phyloP scores from a whole-genome alignment of 1,140 invertebrate species.

The Conus ventricosus region DNA sequence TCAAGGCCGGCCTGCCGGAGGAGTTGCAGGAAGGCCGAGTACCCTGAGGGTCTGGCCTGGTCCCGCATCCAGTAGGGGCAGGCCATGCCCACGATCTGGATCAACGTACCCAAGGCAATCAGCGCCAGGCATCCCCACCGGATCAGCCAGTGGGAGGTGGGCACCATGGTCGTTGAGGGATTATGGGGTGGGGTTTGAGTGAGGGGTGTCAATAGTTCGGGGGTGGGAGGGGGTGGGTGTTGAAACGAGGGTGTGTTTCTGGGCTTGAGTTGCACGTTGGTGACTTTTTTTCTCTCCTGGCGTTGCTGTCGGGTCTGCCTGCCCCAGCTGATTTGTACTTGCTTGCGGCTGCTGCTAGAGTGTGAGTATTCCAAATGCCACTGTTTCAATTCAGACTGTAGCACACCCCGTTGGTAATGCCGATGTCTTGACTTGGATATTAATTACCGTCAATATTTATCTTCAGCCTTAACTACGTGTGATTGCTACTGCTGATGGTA shows the following conservation, averaged over 20 bases:
- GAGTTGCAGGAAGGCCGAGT: background rate
- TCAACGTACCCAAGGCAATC: background rate
- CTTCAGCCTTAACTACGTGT: no score
- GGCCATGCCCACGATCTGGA: conserved; percentile 14
- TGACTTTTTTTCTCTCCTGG: no score
- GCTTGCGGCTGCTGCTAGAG: no score
- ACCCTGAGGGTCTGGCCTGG: background rate
- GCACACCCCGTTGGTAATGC: no score
- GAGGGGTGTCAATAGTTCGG: background rate
- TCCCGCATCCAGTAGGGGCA: conserved; percentile 14
- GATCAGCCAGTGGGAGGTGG: conserved; percentile 13
- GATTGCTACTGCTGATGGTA: no score
- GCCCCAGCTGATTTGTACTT: no score
- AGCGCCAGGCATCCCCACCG: conserved; percentile 27
- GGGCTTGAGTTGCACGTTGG: no score
- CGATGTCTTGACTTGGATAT: no score
- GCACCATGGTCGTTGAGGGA: background rate
- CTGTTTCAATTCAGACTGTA: no score
- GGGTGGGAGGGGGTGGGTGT: background rate
- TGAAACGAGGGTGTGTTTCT: background rate
- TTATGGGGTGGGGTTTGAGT: background rate
- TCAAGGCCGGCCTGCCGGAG: background rate
- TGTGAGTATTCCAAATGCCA: no score
- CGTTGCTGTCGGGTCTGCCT: no score
- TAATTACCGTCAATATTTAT: no score